A percentile compares a stretch with the other conserved stretches of the same genome.
Conservation (phyloP, 1,140 invertebrate genomes). For the Colletes gigas region DNA sequence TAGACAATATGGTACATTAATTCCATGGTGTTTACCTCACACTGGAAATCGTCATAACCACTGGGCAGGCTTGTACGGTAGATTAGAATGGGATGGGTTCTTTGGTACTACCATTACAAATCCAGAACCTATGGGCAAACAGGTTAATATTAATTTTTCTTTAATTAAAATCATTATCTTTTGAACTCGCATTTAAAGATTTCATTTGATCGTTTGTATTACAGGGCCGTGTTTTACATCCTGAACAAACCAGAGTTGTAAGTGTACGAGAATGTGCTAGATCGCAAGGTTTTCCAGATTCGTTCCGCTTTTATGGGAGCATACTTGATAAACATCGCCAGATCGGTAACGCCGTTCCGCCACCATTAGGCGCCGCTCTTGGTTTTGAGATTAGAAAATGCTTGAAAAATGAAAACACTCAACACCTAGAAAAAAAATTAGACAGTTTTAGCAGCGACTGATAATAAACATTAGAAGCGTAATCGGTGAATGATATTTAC, state of each 20-base stretch:
- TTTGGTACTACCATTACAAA: slow-evolving; percentile 93
- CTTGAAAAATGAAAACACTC: slow-evolving; percentile 48
- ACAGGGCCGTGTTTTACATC: slow-evolving; percentile 90
- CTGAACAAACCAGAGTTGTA: slow-evolving; percentile 90
- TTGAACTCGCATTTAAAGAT: neutral
- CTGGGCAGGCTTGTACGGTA: slow-evolving; percentile 88
- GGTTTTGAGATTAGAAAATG: slow-evolving; percentile 88
- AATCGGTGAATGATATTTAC: neutral
- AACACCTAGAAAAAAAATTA: neutral
- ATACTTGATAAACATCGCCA: slow-evolving; percentile 91
- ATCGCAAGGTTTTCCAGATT: slow-evolving; percentile 93
- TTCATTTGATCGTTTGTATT: slow-evolving; percentile 18
- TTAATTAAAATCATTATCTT: neutral
- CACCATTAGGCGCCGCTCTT: slow-evolving; percentile 88
- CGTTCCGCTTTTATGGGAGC: slow-evolving; percentile 88
- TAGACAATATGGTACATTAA: slow-evolving; percentile 91
- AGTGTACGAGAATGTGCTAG: slow-evolving; percentile 93
- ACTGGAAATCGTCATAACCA: slow-evolving; percentile 93
- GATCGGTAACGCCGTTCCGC: slow-evolving; percentile 94
- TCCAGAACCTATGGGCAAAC: slow-evolving; percentile 95
- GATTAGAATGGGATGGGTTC: slow-evolving; percentile 92
- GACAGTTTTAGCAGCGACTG: neutral
- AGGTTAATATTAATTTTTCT: slow-evolving; percentile 77
- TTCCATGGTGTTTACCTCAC: slow-evolving; percentile 95
- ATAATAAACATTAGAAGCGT: slow-evolving; percentile 4